These are phyloP conservation scores for Acanthosoma haemorrhoidale DNA, from an alignment of 2,888 invertebrate species.

Conservation along the genomic window DNA sequence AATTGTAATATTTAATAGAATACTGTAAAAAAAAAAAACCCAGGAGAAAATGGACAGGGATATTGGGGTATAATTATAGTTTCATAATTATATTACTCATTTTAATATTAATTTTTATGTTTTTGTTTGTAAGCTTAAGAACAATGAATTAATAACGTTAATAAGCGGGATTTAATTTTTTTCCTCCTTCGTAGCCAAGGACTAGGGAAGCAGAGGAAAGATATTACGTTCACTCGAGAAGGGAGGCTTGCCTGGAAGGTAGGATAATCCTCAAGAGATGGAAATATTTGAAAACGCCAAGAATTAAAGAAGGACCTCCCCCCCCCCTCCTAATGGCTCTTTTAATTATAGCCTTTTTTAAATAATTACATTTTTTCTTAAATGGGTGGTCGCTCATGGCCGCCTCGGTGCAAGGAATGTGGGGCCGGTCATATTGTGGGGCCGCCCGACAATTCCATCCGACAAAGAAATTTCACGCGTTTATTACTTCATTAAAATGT, in stretches of 20 bases:
- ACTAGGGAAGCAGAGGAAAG: background rate
- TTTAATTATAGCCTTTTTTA: constrained; percentile 29
- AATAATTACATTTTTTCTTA: constrained; percentile 30
- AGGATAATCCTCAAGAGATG: background rate
- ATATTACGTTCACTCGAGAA: background rate
- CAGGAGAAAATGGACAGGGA: too few relatives aligned
- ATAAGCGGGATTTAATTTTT: background rate
- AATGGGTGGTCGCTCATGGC: constrained; percentile 11
- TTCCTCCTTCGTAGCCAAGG: background rate
- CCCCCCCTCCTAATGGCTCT: constrained; percentile 17
- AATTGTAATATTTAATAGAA: too few relatives aligned
- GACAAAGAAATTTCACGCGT: background rate
- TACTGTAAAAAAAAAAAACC: too few relatives aligned
- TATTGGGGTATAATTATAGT: too few relatives aligned
- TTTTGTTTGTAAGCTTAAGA: background rate
- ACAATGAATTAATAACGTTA: background rate
- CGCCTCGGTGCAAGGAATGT: too few relatives aligned
- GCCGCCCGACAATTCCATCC: background rate
- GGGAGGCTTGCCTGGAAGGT: background rate
- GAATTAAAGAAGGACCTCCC: background rate
- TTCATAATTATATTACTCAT: background rate
- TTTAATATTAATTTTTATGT: background rate
- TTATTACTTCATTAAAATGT: constrained; percentile 12
- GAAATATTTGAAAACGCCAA: background rate
- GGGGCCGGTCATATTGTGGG: background rate